Evolutionary conservation across 2,113 vertebrate genomes (phyloP).

Genomic region (Archocentrus centrarchus): DNA sequence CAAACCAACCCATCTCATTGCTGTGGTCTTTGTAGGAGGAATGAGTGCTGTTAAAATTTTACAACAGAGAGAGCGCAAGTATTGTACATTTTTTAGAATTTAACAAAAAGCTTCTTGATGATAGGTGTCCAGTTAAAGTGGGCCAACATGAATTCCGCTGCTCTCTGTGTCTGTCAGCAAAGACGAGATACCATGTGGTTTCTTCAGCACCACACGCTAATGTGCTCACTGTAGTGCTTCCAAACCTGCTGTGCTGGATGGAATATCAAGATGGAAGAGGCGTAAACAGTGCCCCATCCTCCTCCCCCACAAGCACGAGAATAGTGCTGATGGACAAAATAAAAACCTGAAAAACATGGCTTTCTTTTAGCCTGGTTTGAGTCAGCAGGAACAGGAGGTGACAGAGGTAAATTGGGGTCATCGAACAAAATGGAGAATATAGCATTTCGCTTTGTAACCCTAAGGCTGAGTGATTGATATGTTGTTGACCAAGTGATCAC

Average conservation of each 20-base stretch:
- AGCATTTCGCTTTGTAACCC: slow-evolving; percentile 53
- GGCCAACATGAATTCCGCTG: slow-evolving; percentile 20
- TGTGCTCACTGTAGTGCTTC: slow-evolving; percentile 61
- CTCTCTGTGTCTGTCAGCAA: slow-evolving; percentile 52
- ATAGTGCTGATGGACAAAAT: slow-evolving; percentile 73
- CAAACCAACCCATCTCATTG: slow-evolving; percentile 16
- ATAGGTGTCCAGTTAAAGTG: slow-evolving; percentile 61
- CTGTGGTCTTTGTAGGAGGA: slow-evolving; percentile 36
- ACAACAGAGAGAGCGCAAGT: slow-evolving; percentile 50
- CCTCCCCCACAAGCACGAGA: slow-evolving; percentile 10
- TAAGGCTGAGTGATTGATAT: slow-evolving; percentile 58
- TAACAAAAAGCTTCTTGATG: slow-evolving; percentile 61
- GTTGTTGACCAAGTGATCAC: slow-evolving; percentile 44
- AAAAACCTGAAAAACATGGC: slow-evolving; percentile 57
- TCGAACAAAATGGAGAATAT: slow-evolving; percentile 57
- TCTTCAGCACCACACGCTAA: slow-evolving; percentile 52
- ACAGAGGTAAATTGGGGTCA: slow-evolving; percentile 72
- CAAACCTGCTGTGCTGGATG: slow-evolving; percentile 60
- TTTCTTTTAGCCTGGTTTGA: slow-evolving; percentile 60
- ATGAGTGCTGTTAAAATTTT: slow-evolving; percentile 60
- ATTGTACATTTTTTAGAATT: slow-evolving; percentile 64
- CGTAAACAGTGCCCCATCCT: slow-evolving; percentile 41
- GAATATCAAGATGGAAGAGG: slow-evolving; percentile 73
- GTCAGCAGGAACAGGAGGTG: slow-evolving; percentile 71
- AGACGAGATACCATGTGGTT: slow-evolving; percentile 60